Evolutionary conservation across 1,140 invertebrate species (phyloP).

Genomic region (Drosophila ambigua): DNA sequence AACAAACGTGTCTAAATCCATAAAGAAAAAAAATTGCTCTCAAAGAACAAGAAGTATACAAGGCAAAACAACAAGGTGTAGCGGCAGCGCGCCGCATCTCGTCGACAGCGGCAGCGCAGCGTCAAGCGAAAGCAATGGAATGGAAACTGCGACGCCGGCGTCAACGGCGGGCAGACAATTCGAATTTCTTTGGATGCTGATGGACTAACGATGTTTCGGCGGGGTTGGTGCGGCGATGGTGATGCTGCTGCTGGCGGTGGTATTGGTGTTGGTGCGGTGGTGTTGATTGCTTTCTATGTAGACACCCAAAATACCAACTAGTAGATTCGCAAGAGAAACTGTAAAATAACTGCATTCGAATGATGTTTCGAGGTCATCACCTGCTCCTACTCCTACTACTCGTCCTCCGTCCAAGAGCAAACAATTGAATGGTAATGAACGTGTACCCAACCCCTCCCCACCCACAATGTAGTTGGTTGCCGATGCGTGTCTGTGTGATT

Average conservation of each 20-base stretch:
- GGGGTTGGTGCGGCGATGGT: slow-evolving; percentile 10
- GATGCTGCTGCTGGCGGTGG: slow-evolving; percentile 12
- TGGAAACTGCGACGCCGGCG: slow-evolving; percentile 2
- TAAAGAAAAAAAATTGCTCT: neutral
- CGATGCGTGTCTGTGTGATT: no score
- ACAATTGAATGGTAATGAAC: neutral
- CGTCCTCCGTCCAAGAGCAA: slow-evolving; percentile 28
- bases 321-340: slow-evolving; percentile 29
- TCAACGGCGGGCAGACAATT: slow-evolving; percentile 13
- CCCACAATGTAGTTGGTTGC: no score
- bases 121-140: no score
- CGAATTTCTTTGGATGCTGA: slow-evolving; percentile 48
- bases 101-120: slow-evolving; percentile 7
- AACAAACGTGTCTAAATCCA: slow-evolving; percentile 35
- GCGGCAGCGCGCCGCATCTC: neutral
- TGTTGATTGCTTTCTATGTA: slow-evolving; percentile 26
- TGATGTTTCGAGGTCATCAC: slow-evolving; percentile 9
- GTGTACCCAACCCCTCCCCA: no score
- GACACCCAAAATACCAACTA: slow-evolving; percentile 18
- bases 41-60: slow-evolving; percentile 19
- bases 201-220: slow-evolving; percentile 37
- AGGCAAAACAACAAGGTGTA: slow-evolving; percentile 14
- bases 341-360: slow-evolving; percentile 10
- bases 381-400: slow-evolving; percentile 12
- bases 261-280: slow-evolving; percentile 16